phyloP scores from a whole-genome alignment of 1,140 invertebrate genomes.

The Tetragonula clypearis region DNA sequence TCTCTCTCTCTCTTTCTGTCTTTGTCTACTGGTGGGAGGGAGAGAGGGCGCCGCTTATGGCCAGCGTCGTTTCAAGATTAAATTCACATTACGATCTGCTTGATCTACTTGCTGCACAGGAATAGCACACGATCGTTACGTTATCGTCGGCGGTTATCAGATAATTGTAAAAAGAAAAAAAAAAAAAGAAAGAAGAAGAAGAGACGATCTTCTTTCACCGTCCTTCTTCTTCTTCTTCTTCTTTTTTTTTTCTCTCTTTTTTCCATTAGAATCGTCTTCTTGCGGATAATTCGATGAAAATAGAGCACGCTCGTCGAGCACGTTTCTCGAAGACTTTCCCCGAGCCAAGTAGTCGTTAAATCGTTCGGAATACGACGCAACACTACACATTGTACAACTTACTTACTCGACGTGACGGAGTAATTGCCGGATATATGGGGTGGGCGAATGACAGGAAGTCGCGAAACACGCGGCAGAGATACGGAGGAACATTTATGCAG shows the following conservation, averaged over 20 bases:
- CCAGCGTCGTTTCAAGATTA: neutral
- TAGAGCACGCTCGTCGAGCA: too few species aligned
- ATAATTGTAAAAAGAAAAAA: too few species aligned
- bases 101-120: neutral
- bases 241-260: too few species aligned
- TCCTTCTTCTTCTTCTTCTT: neutral
- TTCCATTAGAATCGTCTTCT: neutral
- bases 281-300: neutral
- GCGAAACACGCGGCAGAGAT: neutral
- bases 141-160: neutral
- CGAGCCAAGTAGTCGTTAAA: too few species aligned
- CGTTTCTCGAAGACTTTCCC: too few species aligned
- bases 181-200: too few species aligned
- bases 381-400: neutral
- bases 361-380: too few species aligned
- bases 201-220: neutral
- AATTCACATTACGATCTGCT: conserved; percentile 2
- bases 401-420: neutral
- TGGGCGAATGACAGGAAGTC: neutral
- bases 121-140: neutral
- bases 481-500: neutral
- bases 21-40: neutral
- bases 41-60: neutral
- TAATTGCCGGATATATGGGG: neutral
- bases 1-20: neutral